Base-by-base conservation (phyloP, 2,888 invertebrate genomes). In the Harpalus rufipes region DNA sequence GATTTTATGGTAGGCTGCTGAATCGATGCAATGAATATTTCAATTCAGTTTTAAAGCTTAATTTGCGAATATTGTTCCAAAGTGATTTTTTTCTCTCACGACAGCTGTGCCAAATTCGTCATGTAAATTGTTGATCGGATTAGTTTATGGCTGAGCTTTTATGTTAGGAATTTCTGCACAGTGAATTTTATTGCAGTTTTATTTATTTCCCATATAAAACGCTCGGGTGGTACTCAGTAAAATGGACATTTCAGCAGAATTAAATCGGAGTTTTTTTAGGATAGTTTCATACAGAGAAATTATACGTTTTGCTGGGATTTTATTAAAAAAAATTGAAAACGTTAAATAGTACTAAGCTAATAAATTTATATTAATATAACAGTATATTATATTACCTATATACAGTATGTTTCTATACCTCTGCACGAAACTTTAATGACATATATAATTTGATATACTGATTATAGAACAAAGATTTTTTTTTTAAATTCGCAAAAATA, bases 101-200 rank as follows among this genome's bases (percentile, higher is more conserved):
- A 59, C 18, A 59, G 21, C 80, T 39, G 44, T 61, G 44, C 63
- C 61, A 14, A 80, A 61, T 80, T 80, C 63, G 61, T 41, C 63
- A 80, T 80, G 80, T 16, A 80, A 80, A 80, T 79, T 79, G 59
- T 79, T 79, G 79, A 79, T 59, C 79, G 59, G 56, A 79, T 59
- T 79, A 79, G 58, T 79, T 59, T 59, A 79, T 58, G 56, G 79
- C 59, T 39, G 10, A n/a, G 65, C 25, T 65, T 65, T 32, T 65
- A 65, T 65, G 65, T 65, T 65, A 65, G 65, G 21, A 65, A 32
- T 18, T 25, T 65, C 65, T 65, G 59, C 59, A 65, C 65, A 12
- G 32, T 25, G 25, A 16, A 65, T 32, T 32, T 21, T n/a, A 5
- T 32, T 32, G 32, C 32, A 25, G 25, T 10, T 25, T 65, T 25